Conservation (phyloP, 2,888 invertebrate species). For the Rhamnusium bicolor region DNA sequence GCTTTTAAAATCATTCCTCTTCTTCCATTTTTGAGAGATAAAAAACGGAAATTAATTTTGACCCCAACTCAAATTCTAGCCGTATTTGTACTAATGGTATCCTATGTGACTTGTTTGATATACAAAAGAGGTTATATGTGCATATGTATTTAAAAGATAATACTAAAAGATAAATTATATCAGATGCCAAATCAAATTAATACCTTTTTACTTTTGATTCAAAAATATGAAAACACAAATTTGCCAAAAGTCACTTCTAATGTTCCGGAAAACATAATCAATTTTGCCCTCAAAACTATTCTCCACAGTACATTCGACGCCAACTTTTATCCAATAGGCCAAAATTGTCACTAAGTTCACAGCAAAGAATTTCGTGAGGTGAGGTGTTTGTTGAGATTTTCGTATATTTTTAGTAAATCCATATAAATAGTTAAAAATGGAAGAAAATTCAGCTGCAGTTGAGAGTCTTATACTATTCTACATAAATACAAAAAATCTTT, state of each 20-base stretch:
- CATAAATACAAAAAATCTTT: slow-evolving; percentile 26
- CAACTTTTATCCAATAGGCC: not conserved
- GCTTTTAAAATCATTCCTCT: too few species aligned
- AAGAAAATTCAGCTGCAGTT: slow-evolving; percentile 27
- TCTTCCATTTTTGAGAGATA: too few species aligned
- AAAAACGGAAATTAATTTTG: too few species aligned
- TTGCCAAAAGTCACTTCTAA: not conserved
- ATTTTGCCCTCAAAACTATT: not conserved
- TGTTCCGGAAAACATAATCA: not conserved
- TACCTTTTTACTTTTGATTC: too few species aligned
- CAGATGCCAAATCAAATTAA: too few species aligned
- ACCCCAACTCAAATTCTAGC: too few species aligned
- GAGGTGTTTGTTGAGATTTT: not conserved
- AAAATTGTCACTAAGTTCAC: slow-evolving; percentile 6
- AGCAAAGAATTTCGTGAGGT: not conserved
- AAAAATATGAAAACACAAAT: too few species aligned
- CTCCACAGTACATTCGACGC: not conserved
- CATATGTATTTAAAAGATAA: too few species aligned
- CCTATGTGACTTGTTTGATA: too few species aligned
- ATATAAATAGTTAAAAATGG: slow-evolving; percentile 18
- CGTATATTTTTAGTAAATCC: slow-evolving; percentile 1
- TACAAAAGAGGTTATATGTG: too few species aligned
- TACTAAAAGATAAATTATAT: too few species aligned
- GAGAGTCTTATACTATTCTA: slow-evolving; percentile 35
- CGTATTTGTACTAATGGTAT: too few species aligned